Evolutionary conservation across 2,113 vertebrate genomes (phyloP).

Genomic region (Trichomycterus rosablanca): DNA sequence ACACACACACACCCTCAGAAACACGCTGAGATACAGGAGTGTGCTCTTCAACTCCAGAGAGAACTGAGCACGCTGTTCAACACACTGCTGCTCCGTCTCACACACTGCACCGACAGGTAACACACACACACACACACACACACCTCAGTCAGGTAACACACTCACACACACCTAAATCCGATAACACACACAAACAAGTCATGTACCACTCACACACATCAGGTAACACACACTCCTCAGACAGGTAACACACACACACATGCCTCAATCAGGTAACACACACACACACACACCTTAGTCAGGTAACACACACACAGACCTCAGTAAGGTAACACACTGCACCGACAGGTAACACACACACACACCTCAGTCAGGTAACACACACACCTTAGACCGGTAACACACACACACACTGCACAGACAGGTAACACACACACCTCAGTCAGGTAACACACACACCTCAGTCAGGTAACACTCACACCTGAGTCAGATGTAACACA

Average conservation of each 20-base stretch:
- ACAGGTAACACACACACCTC: no score
- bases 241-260: not conserved
- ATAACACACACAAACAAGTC: slow-evolving; percentile 55
- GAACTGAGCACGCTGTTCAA: slow-evolving; percentile 80
- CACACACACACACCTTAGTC: no score
- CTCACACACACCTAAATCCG: slow-evolving; percentile 75
- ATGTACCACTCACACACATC: not conserved
- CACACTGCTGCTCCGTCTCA: slow-evolving; percentile 68
- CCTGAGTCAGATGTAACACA: no score
- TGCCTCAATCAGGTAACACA: slow-evolving; percentile 80
- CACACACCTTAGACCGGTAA: not conserved
- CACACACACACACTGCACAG: not conserved
- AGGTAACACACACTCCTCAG: no score
- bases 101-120: slow-evolving; percentile 80
- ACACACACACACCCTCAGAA: slow-evolving; percentile 39
- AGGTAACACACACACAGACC: no score
- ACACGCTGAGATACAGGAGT: slow-evolving; percentile 63
- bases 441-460: slow-evolving; percentile 44
- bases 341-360: no score
- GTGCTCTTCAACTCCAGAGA: slow-evolving; percentile 83
- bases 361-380: no score
- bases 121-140: slow-evolving; percentile 1
- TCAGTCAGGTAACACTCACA: slow-evolving; percentile 89
- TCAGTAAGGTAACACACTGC: no score
- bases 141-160: no score